phyloP scores from a whole-genome alignment of 2,888 invertebrate genomes.

The Stegana nigrithorax region DNA sequence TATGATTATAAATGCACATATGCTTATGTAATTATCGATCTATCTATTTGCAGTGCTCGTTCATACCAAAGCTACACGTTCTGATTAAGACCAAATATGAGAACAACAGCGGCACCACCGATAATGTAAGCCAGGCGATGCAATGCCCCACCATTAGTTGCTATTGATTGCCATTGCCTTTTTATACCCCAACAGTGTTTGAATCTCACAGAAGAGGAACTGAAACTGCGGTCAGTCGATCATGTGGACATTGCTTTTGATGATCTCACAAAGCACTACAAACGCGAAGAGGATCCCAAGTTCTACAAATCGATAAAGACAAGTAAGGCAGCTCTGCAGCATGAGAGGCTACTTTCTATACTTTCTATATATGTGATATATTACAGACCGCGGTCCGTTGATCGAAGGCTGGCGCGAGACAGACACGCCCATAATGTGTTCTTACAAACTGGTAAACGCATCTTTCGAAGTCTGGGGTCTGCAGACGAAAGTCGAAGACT shows the following conservation, averaged over 20 bases:
- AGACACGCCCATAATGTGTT: constrained; percentile 88
- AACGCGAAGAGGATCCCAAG: constrained; percentile 88
- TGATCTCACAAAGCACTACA: constrained; percentile 85
- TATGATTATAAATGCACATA: constrained; percentile 16
- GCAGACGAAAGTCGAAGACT: constrained; percentile 89
- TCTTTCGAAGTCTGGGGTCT: constrained; percentile 94
- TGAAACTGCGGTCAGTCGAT: constrained; percentile 81
- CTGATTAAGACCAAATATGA: constrained; percentile 91
- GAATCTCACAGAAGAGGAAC: constrained; percentile 77
- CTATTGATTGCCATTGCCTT: constrained; percentile 14
- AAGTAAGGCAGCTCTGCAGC: constrained; percentile 37
- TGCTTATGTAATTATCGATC: constrained; percentile 35
- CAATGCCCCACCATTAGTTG: too few relatives aligned
- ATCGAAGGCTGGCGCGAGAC: constrained; percentile 84
- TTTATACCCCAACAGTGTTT: constrained; percentile 75
- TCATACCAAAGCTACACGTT: constrained; percentile 86
- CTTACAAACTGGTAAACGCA: constrained; percentile 88
- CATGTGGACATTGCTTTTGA: constrained; percentile 90
- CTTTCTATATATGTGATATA: background rate
- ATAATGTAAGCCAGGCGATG: constrained; percentile 93
- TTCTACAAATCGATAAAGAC: constrained; percentile 86
- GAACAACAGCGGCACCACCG: constrained; percentile 86
- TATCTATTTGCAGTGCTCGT: constrained; percentile 83
- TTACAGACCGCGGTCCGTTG: constrained; percentile 80
- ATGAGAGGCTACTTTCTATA: background rate